phyloP scores from a whole-genome alignment of 2,113 vertebrate species.

The Notarius quadriscutis region DNA sequence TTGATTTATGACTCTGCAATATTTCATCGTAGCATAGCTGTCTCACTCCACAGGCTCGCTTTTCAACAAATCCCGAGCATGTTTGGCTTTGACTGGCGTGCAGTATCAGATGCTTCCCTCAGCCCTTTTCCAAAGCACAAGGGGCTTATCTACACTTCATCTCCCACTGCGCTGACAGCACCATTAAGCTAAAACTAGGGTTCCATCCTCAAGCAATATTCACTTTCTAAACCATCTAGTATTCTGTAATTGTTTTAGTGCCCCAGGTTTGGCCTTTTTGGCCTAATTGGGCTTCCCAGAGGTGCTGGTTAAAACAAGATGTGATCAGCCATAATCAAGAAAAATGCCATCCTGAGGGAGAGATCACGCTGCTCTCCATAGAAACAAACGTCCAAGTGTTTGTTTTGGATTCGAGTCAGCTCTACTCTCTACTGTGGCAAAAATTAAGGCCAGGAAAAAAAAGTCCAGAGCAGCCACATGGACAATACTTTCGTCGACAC shows the following conservation, averaged over 20 bases:
- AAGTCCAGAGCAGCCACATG: constrained; percentile 10
- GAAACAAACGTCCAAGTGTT: constrained; percentile 36
- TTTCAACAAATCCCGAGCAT: constrained; percentile 49
- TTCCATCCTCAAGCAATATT: background rate
- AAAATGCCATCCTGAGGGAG: constrained; percentile 35
- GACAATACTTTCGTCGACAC: constrained; percentile 6
- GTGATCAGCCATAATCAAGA: constrained; percentile 24
- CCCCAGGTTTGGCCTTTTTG: constrained; percentile 15
- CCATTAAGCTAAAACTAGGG: background rate
- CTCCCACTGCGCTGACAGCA: constrained; percentile 25
- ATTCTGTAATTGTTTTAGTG: background rate
- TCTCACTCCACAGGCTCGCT: constrained; percentile 45
- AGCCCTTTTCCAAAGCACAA: constrained; percentile 11
- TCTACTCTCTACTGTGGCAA: background rate
- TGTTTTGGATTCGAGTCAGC: constrained; percentile 47
- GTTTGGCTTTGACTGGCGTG: constrained; percentile 46
- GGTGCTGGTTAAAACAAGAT: constrained; percentile 10
- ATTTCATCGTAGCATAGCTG: constrained; percentile 46
- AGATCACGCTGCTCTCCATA: constrained; percentile 1
- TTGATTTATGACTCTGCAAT: constrained; percentile 53
- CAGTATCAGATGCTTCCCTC: constrained; percentile 31
- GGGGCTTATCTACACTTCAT: constrained; percentile 43
- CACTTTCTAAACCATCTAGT: background rate
- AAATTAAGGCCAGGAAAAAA: constrained; percentile 24
- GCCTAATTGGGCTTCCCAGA: constrained; percentile 32